Evolutionary conservation across 2,888 invertebrate species (phyloP), one percentile per base, ranked within the genome.

Genomic region (Tipula confusa): DNA sequence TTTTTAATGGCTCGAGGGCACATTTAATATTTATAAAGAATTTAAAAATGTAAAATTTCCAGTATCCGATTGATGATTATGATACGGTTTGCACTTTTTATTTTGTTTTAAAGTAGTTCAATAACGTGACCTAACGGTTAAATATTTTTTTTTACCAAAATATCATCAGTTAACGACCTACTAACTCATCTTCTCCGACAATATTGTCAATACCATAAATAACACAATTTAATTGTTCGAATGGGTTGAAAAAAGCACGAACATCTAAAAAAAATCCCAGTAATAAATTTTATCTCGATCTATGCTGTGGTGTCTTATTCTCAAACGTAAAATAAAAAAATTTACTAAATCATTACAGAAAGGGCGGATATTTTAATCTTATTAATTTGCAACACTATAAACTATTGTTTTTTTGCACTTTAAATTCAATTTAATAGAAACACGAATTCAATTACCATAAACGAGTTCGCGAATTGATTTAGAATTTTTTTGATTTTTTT

Each of bases 211-310:
- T 48, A 48, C 18, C 7, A 64, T 64, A 38, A 38, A 13, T 38
- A 24, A 36, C 36, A 3, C 36, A 9, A 36, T n/a, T n/a, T n/a
- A 36, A 43, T 15, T 43, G 24, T 11, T 24, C 24, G 6, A 64
- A 24, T 64, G 64, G 64, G 64, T 64, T 64, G 64, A 18, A 64
- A 64, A 64, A 24, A 64, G 64, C 64, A 64, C 64, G 64, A 64
- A 24, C 64, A 43, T 43, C 43, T n/a, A 43, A 43, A 11, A 38
- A n/a, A 48, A 1, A 24, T 64, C 18, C 64, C 64, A 64, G n/a
- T 24, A 24, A 24, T 24, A 9, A 0, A 24, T 7, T 24, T 48
- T 48, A 48, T 48, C 48, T 15, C 18, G 5, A 18, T 48, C 18
- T 5, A 11, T 48, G 18, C 24, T 24, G 24, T 24, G n/a, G n/a